Evolutionary conservation across 2,888 invertebrate genomes (phyloP).

Genomic region (Callimorpha dominula): DNA sequence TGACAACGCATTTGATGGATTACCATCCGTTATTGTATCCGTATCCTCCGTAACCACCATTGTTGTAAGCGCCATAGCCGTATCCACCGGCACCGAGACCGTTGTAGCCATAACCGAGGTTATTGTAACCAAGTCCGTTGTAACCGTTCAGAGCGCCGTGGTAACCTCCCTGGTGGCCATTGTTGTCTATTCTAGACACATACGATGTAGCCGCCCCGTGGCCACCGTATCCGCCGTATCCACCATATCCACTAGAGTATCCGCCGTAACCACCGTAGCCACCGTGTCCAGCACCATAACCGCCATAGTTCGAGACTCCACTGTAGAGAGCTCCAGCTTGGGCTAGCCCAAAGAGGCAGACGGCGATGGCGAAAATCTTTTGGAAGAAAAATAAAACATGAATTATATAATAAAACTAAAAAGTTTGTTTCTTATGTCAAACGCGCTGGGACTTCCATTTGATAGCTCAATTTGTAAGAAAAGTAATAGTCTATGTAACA

Average conservation of each 20-base stretch:
- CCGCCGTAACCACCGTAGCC: slow-evolving; percentile 25
- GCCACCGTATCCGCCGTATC: neutral
- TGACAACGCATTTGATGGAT: neutral
- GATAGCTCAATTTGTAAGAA: too few relatives aligned
- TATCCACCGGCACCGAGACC: neutral
- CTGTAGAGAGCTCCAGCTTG: slow-evolving; percentile 57
- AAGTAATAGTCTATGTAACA: too few relatives aligned
- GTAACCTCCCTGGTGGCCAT: neutral
- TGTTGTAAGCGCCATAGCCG: neutral
- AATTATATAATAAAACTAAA: neutral
- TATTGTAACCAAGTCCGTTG: neutral
- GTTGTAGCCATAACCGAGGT: neutral
- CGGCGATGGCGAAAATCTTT: slow-evolving; percentile 60
- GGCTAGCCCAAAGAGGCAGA: slow-evolving; percentile 65
- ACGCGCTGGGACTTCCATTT: too few relatives aligned
- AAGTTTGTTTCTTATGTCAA: too few relatives aligned
- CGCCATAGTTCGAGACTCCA: slow-evolving; percentile 32
- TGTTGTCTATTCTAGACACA: too few relatives aligned
- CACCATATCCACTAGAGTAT: neutral
- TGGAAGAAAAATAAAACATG: slow-evolving; percentile 15
- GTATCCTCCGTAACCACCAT: neutral
- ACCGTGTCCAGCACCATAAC: slow-evolving; percentile 15
- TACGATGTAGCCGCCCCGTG: neutral
- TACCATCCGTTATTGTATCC: neutral
- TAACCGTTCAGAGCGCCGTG: neutral